Conservation (phyloP, 92 coral and sea anemone species). For the Heteractis magnifica region DNA sequence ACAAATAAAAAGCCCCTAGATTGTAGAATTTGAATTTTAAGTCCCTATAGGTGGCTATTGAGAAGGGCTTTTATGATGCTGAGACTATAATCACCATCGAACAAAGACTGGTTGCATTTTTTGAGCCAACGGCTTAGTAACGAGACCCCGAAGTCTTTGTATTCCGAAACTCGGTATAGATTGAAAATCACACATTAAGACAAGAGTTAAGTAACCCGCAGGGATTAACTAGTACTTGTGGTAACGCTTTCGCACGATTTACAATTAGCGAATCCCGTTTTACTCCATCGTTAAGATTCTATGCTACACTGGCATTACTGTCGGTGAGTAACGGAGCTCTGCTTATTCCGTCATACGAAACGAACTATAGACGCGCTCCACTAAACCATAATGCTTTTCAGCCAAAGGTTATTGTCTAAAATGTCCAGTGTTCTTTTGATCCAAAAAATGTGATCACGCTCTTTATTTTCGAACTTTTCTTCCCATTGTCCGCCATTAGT, state of each 20-base stretch:
- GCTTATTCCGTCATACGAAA: constrained; percentile 19
- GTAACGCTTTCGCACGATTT: constrained; percentile 23
- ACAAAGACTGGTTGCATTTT: constrained; percentile 21
- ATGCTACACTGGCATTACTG: background rate
- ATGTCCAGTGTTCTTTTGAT: constrained; percentile 3
- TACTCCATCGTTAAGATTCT: constrained; percentile 14
- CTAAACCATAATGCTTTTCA: background rate
- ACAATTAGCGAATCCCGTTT: background rate
- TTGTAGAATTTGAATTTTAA: background rate
- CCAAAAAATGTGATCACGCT: background rate
- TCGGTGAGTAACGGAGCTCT: background rate
- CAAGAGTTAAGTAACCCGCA: constrained; percentile 25
- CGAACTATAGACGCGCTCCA: constrained; percentile 29
- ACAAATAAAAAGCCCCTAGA: background rate
- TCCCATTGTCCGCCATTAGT: constrained; percentile 7
- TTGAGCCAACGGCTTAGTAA: constrained; percentile 30
- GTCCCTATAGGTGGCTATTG: constrained; percentile 19
- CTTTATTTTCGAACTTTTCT: constrained; percentile 5
- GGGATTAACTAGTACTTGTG: constrained; percentile 4
- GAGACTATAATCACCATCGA: constrained; percentile 28
- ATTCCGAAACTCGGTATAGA: background rate
- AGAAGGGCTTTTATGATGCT: constrained; percentile 31
- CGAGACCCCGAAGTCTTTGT: constrained; percentile 30
- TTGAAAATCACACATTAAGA: constrained; percentile 20
- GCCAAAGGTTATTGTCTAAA: background rate